These are phyloP conservation scores for Drosophila virilis DNA, from an alignment of 1,140 invertebrate genomes.

Conservation along the genomic window DNA sequence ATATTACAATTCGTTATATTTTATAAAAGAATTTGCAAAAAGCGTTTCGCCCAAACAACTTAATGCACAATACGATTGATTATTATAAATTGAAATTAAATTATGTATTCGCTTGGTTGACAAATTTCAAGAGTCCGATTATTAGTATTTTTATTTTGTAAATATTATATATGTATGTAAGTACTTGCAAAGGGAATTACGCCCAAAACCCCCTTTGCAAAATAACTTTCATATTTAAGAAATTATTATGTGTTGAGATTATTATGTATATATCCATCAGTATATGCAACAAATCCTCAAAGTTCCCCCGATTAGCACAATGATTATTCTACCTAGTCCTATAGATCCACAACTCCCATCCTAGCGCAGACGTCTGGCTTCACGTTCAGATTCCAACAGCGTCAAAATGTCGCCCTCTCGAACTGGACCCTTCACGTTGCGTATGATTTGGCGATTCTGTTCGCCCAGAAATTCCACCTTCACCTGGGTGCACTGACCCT, in stretches of 20 bases:
- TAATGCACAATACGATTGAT: no score
- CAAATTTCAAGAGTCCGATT: no score
- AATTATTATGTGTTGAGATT: neutral
- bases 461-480: constrained; percentile 99
- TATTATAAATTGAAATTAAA: no score
- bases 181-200: no score
- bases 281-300: neutral
- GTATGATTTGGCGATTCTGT: constrained; percentile 98
- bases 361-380: constrained; percentile 97
- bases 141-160: no score
- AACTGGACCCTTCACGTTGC: constrained; percentile 99
- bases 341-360: neutral
- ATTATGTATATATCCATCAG: neutral
- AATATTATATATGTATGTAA: no score
- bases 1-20: no score
- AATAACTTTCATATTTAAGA: neutral
- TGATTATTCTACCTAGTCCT: no score
- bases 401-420: constrained; percentile 99
- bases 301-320: neutral
- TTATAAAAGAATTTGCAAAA: no score
- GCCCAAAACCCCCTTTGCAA: neutral
- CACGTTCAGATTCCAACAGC: constrained; percentile 97
- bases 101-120: no score
- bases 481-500: constrained; percentile 99
- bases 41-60: no score